A percentile compares a stretch with the other conserved stretches of the same genome.
phyloP scores from a whole-genome alignment of 1,140 invertebrate genomes.

The Dreissena polymorpha region DNA sequence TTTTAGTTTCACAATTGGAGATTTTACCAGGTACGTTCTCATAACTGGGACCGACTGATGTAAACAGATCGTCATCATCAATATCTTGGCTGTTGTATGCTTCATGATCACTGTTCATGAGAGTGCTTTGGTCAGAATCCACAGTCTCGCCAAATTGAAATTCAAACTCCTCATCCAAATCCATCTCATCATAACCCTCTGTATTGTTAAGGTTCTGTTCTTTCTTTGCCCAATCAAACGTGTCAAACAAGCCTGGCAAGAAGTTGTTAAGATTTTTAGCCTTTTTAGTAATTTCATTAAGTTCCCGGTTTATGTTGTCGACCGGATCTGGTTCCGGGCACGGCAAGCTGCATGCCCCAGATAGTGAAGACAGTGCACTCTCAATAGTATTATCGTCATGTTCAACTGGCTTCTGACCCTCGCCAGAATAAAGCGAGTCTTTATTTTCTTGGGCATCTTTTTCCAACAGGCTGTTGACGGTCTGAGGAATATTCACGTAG shows the following conservation, averaged over 20 bases:
- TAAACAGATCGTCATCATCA: conserved; percentile 35
- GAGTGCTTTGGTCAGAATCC: conserved; percentile 37
- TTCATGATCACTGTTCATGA: conserved; percentile 37
- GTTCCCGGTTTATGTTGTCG: conserved; percentile 5
- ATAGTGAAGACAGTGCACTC: background rate
- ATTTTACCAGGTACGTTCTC: conserved; percentile 9
- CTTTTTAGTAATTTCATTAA: conserved; percentile 24
- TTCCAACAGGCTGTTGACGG: too few species aligned
- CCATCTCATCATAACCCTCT: conserved; percentile 11
- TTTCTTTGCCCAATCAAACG: background rate
- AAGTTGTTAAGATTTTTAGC: conserved; percentile 4
- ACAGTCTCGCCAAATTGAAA: conserved; percentile 34
- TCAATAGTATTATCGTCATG: background rate
- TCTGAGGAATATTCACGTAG: too few species aligned
- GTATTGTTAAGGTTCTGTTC: conserved; percentile 18
- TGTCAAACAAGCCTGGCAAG: conserved; percentile 35
- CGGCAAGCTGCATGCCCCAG: background rate
- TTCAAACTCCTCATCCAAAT: conserved; percentile 30
- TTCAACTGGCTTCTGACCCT: too few species aligned
- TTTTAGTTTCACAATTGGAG: background rate
- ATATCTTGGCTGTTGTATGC: conserved; percentile 9
- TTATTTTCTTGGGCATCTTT: background rate
- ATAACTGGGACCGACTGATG: conserved; percentile 1
- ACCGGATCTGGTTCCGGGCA: background rate
- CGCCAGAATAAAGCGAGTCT: background rate